A percentile compares a stretch with the other conserved stretches of the same genome.
These are phyloP conservation scores for Aplochiton taeniatus DNA, from an alignment of 2,797 vertebrate genomes.

Conservation along the genomic window DNA sequence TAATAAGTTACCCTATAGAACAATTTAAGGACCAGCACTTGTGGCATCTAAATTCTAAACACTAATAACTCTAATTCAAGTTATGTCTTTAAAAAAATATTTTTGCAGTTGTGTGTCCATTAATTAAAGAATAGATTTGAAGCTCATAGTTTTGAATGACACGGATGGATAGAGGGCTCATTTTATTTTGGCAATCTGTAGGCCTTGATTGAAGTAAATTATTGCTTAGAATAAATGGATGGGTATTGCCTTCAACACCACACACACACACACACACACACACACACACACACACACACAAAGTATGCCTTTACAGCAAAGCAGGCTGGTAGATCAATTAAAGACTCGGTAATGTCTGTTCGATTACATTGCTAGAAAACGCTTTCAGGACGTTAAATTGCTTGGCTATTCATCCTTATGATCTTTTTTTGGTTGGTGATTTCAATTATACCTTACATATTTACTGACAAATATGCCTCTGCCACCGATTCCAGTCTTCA, in stretches of 20 bases:
- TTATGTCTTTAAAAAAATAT: no score
- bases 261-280: conserved; percentile 8
- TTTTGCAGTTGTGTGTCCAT: no score
- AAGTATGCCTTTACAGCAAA: not conserved
- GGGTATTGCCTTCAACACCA: conserved; percentile 7
- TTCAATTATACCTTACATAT: conserved; percentile 9
- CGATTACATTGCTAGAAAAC: conserved; percentile 31
- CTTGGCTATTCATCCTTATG: conserved; percentile 23
- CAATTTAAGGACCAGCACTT: no score
- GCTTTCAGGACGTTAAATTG: conserved; percentile 49
- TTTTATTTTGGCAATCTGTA: no score
- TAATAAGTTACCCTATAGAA: no score
- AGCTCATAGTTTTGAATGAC: no score
- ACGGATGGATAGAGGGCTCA: no score
- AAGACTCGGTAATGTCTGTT: conserved; percentile 29
- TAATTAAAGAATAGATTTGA: no score
- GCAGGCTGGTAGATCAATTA: conserved; percentile 7
- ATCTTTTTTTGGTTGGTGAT: conserved; percentile 19
- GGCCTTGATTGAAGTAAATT: no score
- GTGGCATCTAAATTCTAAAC: no score
- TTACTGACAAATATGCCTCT: conserved; percentile 3
- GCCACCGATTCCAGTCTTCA: conserved; percentile 14
- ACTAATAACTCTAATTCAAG: no score
- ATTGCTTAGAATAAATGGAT: conserved; percentile 11
- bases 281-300: conserved; percentile 12